These are phyloP conservation scores for Drosophila ananassae DNA, from an alignment of 1,140 invertebrate genomes.

Conservation along the genomic window DNA sequence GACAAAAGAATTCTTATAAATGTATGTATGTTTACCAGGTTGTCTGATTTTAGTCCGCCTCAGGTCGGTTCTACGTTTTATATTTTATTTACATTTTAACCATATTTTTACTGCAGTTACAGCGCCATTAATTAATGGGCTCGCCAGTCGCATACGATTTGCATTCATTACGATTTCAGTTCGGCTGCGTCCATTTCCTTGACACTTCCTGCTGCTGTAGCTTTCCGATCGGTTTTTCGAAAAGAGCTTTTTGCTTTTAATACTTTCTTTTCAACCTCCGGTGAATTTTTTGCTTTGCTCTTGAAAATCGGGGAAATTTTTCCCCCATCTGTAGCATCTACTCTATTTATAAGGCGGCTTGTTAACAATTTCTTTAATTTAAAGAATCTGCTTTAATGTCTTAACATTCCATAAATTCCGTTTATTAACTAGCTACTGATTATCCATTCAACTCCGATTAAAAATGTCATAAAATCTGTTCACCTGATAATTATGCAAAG, in stretches of 20 bases:
- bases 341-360: neutral
- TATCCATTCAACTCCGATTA: slow-evolving; percentile 14
- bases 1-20: slow-evolving; percentile 63
- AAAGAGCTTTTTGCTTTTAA: slow-evolving; percentile 34
- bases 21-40: slow-evolving; percentile 12
- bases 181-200: slow-evolving; percentile 48
- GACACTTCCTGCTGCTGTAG: slow-evolving; percentile 69
- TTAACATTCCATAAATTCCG: slow-evolving; percentile 24
- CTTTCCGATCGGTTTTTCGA: slow-evolving; percentile 50
- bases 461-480: slow-evolving; percentile 28
- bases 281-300: slow-evolving; percentile 53
- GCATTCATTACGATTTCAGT: slow-evolving; percentile 70
- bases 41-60: slow-evolving; percentile 42
- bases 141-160: slow-evolving; percentile 66
- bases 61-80: slow-evolving; percentile 65
- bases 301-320: slow-evolving; percentile 64
- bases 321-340: neutral
- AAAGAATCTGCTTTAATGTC: neutral
- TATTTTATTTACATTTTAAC: slow-evolving; percentile 45
- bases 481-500: slow-evolving; percentile 39
- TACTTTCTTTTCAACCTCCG: slow-evolving; percentile 54
- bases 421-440: slow-evolving; percentile 14
- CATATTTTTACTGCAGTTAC: slow-evolving; percentile 66
- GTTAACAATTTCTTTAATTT: neutral
- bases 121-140: slow-evolving; percentile 71